Conservation (phyloP, 1,140 invertebrate species). For the Manduca sexta region DNA sequence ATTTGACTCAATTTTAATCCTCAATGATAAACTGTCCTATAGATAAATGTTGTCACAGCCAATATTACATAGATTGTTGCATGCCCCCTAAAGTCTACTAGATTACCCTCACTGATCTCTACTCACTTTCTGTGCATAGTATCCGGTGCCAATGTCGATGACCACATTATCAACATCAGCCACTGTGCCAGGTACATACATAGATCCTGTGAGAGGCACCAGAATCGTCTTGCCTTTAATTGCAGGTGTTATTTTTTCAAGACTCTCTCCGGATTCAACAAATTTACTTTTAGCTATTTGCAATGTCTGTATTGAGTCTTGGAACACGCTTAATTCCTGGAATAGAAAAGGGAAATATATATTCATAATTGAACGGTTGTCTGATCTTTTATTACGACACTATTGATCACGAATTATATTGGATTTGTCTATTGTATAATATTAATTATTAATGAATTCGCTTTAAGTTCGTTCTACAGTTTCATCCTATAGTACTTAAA, state of each 20-base stretch:
- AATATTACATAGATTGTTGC: not conserved
- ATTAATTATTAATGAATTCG: no score
- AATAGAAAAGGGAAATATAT: no score
- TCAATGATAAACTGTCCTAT: no score
- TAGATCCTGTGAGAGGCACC: constrained; percentile 93
- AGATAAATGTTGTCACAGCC: not conserved
- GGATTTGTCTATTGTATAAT: no score
- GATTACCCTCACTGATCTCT: not conserved
- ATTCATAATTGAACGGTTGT: no score
- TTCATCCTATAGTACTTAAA: no score
- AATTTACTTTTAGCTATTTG: constrained; percentile 94
- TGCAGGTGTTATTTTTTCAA: constrained; percentile 85
- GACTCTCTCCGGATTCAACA: constrained; percentile 87
- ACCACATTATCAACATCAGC: constrained; percentile 88
- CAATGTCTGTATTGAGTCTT: constrained; percentile 89
- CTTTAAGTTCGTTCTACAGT: no score
- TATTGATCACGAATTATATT: no score
- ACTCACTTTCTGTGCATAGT: constrained; percentile 91
- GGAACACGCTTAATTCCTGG: constrained; percentile 89
- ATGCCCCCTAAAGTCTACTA: not conserved
- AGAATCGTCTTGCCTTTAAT: constrained; percentile 87
- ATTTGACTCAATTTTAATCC: no score
- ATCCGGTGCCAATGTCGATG: constrained; percentile 96
- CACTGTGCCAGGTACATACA: constrained; percentile 94
- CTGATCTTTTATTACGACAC: no score